Conservation (phyloP, 2,888 invertebrate species). For the Diarsia brunnea region DNA sequence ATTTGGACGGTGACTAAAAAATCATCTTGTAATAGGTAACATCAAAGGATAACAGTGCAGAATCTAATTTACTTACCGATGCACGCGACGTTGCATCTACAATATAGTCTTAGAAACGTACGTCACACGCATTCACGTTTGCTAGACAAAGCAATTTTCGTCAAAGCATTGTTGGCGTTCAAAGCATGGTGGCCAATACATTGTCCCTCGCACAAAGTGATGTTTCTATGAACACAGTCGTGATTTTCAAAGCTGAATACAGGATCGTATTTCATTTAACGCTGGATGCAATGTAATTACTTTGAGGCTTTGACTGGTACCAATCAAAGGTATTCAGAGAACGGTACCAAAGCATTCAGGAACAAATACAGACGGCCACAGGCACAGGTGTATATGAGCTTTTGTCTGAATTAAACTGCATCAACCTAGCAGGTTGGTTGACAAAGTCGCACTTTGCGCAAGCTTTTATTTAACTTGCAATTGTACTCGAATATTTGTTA, state of each 20-base stretch:
- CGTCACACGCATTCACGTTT: background rate
- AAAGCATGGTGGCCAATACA: background rate
- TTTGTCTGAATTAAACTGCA: background rate
- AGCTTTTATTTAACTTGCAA: no score
- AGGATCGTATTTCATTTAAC: background rate
- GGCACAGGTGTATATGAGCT: no score
- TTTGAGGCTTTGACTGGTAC: constrained; percentile 1
- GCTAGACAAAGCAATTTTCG: background rate
- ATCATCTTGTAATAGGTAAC: no score
- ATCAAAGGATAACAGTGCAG: background rate
- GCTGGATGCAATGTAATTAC: constrained; percentile 8
- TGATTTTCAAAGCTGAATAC: constrained; percentile 9
- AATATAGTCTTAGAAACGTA: background rate
- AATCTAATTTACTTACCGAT: background rate
- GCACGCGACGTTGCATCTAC: background rate
- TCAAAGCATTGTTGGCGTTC: background rate
- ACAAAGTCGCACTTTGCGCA: no score
- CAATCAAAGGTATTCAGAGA: background rate
- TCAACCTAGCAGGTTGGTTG: no score
- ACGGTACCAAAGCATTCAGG: background rate
- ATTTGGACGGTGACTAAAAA: no score
- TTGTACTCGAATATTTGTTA: no score
- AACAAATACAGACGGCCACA: no score
- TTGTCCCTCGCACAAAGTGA: background rate
- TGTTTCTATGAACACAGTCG: background rate